These are phyloP conservation scores for Polydrusus pterygomalis DNA, from an alignment of 2,888 invertebrate genomes.

Conservation along the genomic window DNA sequence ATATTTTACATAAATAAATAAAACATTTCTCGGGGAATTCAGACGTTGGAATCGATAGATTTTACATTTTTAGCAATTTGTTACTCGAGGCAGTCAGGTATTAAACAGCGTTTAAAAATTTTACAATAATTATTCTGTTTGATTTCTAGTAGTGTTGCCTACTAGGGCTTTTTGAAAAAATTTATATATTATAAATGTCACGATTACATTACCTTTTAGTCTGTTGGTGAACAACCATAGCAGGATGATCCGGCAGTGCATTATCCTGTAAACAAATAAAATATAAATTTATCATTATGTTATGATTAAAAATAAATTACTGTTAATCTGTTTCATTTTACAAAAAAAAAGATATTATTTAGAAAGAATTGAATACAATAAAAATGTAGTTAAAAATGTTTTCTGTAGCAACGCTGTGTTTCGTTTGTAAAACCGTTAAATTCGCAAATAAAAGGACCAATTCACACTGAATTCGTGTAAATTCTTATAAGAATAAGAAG, in stretches of 20 bases:
- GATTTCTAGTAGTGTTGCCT: too few species aligned
- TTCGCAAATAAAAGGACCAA: slow-evolving; percentile 14
- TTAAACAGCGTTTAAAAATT: background rate
- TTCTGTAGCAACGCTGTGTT: background rate
- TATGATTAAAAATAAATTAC: background rate
- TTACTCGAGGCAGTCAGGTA: background rate
- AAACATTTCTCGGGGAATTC: background rate
- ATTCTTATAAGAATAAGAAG: slow-evolving; percentile 5
- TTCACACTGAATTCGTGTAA: slow-evolving; percentile 14
- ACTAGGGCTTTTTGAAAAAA: too few species aligned
- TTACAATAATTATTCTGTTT: background rate
- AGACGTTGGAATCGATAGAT: slow-evolving; percentile 6
- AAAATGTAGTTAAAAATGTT: background rate
- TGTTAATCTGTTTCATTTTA: background rate
- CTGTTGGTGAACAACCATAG: slow-evolving; percentile 53
- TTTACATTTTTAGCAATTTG: slow-evolving; percentile 3
- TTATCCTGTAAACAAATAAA: slow-evolving; percentile 49
- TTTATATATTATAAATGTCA: too few species aligned
- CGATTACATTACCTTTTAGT: slow-evolving; percentile 54
- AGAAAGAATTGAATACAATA: background rate
- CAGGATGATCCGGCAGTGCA: slow-evolving; percentile 52
- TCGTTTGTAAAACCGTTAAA: slow-evolving; percentile 18
- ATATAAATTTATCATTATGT: background rate
- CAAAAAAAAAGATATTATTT: background rate
- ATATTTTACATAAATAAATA: slow-evolving; percentile 26